Percentiles rank a stretch among this genome's conserved stretches.
Evolutionary conservation across 35 echinoderm and acorn worm genomes (phyloP).

Genomic region (Ophioderma brevispina): DNA sequence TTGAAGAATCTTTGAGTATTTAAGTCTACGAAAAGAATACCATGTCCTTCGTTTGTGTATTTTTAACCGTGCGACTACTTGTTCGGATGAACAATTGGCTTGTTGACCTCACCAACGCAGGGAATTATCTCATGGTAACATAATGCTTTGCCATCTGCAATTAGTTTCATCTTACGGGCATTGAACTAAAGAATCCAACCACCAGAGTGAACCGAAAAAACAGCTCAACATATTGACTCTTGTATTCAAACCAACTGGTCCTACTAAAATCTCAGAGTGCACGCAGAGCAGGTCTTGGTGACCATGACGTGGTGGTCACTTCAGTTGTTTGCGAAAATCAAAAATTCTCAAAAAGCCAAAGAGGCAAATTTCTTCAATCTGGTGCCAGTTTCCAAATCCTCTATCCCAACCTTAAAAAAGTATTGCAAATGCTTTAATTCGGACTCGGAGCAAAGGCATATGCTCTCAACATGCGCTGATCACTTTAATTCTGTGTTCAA

Average conservation of each 20-base stretch:
- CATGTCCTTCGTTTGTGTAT: neutral
- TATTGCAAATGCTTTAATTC: neutral
- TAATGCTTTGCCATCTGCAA: neutral
- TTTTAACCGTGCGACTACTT: neutral
- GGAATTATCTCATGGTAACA: neutral
- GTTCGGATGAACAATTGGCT: no score
- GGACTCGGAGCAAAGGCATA: slow-evolving; percentile 9
- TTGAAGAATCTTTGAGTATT: slow-evolving; percentile 22
- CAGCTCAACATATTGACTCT: neutral
- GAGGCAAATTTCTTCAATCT: neutral
- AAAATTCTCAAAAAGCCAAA: neutral
- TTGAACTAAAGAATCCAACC: neutral
- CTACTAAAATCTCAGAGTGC: neutral
- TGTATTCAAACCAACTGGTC: slow-evolving; percentile 7
- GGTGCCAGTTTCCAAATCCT: neutral
- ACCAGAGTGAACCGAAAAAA: neutral
- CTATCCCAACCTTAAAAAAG: slow-evolving; percentile 1
- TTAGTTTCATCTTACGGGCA: neutral
- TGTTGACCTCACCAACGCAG: neutral
- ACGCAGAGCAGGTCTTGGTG: neutral
- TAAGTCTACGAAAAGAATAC: neutral
- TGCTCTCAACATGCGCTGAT: slow-evolving; percentile 5
- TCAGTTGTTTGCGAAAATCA: neutral
- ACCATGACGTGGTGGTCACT: neutral
- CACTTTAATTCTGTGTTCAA: slow-evolving; percentile 38